Conservation (phyloP, 2,797 vertebrate genomes). For the Ceryle rudis region DNA sequence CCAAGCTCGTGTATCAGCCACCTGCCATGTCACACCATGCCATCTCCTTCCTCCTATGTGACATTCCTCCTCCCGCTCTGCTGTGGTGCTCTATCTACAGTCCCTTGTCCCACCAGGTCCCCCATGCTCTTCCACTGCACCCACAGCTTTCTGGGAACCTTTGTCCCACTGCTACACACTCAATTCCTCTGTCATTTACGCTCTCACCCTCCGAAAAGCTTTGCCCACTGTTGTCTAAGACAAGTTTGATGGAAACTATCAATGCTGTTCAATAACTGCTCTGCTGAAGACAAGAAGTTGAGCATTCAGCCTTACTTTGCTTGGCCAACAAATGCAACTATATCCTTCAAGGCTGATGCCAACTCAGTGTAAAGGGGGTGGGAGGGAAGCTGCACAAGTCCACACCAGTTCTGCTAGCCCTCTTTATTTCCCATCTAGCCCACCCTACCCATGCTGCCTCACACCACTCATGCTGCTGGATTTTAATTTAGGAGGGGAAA, state of each 20-base stretch:
- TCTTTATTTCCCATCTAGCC: background rate
- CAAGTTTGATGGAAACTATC: fast-evolving
- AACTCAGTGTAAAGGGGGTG: fast-evolving
- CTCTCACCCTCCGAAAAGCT: background rate
- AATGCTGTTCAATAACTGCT: fast-evolving
- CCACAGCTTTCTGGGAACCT: background rate
- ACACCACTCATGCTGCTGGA: fast-evolving
- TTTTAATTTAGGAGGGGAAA: background rate
- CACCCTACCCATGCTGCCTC: background rate
- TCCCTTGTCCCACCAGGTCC: background rate
- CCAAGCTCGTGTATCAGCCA: background rate
- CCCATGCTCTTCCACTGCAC: fast-evolving
- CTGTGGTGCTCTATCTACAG: fast-evolving
- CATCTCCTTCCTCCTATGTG: background rate
- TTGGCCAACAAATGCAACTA: background rate
- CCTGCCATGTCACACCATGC: background rate
- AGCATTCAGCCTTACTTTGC: background rate
- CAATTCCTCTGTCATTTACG: background rate
- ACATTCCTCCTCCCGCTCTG: background rate
- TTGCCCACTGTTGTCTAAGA: background rate
- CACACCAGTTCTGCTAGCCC: background rate
- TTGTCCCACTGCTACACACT: background rate
- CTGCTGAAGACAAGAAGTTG: background rate
- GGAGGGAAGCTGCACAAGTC: background rate
- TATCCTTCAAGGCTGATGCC: background rate